Base-by-base conservation (phyloP, 2,888 invertebrate species). In the Odontothrips loti region DNA sequence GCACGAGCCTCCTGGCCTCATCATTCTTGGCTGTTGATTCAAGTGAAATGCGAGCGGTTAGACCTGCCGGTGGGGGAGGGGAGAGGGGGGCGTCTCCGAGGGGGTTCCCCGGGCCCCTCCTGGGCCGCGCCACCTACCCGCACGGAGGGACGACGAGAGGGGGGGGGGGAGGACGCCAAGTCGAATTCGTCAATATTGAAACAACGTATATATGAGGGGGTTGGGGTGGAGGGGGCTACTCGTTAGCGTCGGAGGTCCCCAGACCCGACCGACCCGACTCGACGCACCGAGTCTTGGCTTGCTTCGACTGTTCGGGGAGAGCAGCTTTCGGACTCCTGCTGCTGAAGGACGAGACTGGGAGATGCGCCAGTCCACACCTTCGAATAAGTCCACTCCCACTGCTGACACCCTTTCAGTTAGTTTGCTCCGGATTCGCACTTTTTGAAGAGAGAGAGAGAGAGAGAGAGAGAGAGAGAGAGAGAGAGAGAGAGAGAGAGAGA, bases 21-120 rank as follows among this genome's bases (percentile, higher is more conserved):
- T 68, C 68, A 68, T 23, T 68, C 68, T 68, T 68, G 23, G 3
- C 68, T 68, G 68, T 68, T 68, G 68, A 68, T 68, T 68, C 68
- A 68, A 68, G 68, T 68, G 68, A 68, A 68, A 68, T 20, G 68
- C 68, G 68, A 68, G 68, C 68, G 68, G 68, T 27, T 6, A 20
- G 68, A 20, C 68, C 68, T 23, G 27, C 68, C 68, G 23, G 68
- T n/a, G 68, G 11, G 68, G 20, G 68, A 23, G 20, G 68, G 11
- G 68, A 9, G 68, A 23, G 20, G 63, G 20, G 9, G n/a, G n/a
- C n/a, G 34, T 43, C 34, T 43, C 34, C 34, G 34, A 4, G 34
- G 34, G 34, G 34, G 34, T 2, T 43, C 34, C 34, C 34, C 34
- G 6, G 34, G 34, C 34, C 6, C 6, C 3, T 43, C 34, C 34